Conservation (phyloP, 2,113 vertebrate genomes). For the Eretmochelys imbricata region DNA sequence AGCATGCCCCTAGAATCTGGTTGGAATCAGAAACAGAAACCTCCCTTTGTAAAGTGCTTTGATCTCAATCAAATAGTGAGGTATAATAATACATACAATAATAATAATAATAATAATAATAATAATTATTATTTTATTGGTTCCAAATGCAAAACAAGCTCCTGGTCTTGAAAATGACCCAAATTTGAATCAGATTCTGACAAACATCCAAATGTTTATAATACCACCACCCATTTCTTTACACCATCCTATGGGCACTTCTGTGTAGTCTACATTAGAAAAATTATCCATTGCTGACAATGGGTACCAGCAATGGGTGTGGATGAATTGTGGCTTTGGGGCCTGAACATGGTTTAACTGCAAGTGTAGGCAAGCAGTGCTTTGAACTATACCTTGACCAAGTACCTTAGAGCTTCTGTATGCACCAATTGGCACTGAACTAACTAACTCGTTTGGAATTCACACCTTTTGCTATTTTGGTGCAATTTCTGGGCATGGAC, state of each 20-base stretch:
- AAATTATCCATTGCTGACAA: background rate
- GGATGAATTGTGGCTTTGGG: background rate
- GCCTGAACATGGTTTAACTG: background rate
- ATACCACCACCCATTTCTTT: background rate
- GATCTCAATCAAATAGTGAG: background rate
- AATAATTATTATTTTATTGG: background rate
- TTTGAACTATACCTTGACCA: background rate
- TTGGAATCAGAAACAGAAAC: background rate
- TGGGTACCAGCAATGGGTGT: fast-evolving
- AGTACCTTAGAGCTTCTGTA: background rate
- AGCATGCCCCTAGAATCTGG: background rate
- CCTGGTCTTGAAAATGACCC: background rate
- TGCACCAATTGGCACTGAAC: fast-evolving
- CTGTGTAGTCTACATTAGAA: background rate
- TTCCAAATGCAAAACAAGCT: background rate
- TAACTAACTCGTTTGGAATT: background rate
- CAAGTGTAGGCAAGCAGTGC: fast-evolving
- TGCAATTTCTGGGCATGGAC: background rate
- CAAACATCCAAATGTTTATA: background rate
- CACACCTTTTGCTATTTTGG: background rate
- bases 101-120: background rate
- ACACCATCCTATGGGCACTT: background rate
- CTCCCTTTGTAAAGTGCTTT: background rate
- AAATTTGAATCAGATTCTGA: background rate
- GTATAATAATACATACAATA: background rate